A percentile compares a stretch with the other conserved stretches of the same genome.
Evolutionary conservation across 2,113 vertebrate genomes (phyloP).

Genomic region (Eonycteris spelaea): DNA sequence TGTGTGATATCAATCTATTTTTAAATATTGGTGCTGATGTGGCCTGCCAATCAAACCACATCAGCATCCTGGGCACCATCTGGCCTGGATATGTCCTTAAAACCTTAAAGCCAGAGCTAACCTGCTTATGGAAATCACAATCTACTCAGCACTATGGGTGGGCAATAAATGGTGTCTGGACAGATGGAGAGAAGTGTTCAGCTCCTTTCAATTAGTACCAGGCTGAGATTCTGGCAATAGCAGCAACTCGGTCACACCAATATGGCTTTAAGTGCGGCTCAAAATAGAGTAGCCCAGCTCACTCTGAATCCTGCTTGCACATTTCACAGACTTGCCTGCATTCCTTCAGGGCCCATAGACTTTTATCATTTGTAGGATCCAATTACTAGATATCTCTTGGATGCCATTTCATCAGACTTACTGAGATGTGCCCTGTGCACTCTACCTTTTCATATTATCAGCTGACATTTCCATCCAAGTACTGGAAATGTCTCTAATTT

Average conservation of each 20-base stretch:
- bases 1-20: neutral
- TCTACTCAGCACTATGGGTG: neutral
- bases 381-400: neutral
- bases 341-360: constrained; percentile 11
- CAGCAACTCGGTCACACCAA: neutral
- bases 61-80: neutral
- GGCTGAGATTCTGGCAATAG: neutral
- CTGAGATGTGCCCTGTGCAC: constrained; percentile 18
- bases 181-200: neutral
- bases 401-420: constrained; percentile 32
- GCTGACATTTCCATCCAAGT: constrained; percentile 58
- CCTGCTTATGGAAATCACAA: neutral
- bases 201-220: neutral
- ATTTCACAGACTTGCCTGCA: constrained; percentile 1
- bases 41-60: neutral
- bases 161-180: neutral
- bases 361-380: constrained; percentile 31
- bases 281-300: neutral
- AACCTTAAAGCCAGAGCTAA: neutral
- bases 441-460: constrained; percentile 41
- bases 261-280: neutral
- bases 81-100: neutral
- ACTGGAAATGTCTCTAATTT: constrained; percentile 39
- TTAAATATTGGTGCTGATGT: neutral
- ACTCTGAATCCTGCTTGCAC: neutral